Conservation (phyloP, 2,888 invertebrate species). For the Mechanitis messenoides region DNA sequence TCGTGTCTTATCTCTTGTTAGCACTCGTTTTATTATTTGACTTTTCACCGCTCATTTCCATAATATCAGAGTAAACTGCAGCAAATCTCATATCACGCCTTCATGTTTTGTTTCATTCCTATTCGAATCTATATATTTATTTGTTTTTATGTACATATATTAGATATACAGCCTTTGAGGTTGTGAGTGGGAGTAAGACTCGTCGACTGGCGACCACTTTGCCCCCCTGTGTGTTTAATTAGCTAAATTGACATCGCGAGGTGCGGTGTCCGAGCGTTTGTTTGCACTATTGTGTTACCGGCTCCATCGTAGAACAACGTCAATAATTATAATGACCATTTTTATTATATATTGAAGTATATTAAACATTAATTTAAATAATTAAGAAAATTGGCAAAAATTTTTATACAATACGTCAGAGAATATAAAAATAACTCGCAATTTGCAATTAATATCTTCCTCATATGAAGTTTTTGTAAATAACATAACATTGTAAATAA, state of each 20-base stretch:
- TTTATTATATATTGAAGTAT: constrained; percentile 8
- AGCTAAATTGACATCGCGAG: constrained; percentile 76
- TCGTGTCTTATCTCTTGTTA: constrained; percentile 77
- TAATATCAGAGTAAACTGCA: constrained; percentile 71
- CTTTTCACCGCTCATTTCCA: constrained; percentile 76
- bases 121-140: constrained; percentile 49
- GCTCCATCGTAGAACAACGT: constrained; percentile 40
- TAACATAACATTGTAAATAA: constrained; percentile 5
- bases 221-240: constrained; percentile 72
- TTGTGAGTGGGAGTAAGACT: constrained; percentile 32
- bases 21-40: constrained; percentile 77
- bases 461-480: too few relatives aligned
- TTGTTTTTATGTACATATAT: constrained; percentile 63
- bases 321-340: constrained; percentile 33
- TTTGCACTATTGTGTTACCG: constrained; percentile 70
- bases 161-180: constrained; percentile 56
- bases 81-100: constrained; percentile 59
- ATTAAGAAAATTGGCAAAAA: too few relatives aligned
- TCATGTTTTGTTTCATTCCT: constrained; percentile 63
- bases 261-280: constrained; percentile 73
- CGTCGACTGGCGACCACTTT: constrained; percentile 46
- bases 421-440: too few relatives aligned
- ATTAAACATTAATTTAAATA: not conserved
- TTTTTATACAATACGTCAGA: too few relatives aligned
- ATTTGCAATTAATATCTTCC: too few relatives aligned